phyloP scores from a whole-genome alignment of 2,113 vertebrate species.

The Manacus vitellinus region DNA sequence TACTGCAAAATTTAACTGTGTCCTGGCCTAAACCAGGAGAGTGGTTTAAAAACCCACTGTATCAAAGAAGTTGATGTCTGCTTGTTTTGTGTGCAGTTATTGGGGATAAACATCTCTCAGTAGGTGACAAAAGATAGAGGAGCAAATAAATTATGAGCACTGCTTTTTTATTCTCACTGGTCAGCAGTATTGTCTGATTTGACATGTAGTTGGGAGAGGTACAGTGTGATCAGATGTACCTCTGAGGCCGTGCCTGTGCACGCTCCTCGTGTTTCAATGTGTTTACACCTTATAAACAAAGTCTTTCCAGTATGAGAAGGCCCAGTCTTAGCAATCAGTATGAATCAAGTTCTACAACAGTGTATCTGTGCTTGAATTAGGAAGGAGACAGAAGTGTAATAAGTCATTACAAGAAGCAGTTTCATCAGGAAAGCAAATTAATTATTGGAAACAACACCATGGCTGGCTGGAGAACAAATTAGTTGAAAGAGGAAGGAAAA shows the following conservation, averaged over 20 bases:
- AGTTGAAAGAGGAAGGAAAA: slow-evolving; percentile 1
- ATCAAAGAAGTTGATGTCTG: not conserved
- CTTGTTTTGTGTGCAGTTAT: not conserved
- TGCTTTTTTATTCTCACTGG: not conserved
- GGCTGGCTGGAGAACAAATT: not conserved
- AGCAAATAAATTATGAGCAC: not conserved
- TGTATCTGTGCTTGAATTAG: not conserved
- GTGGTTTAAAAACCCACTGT: not conserved
- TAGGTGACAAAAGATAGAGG: not conserved
- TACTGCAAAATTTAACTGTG: not conserved
- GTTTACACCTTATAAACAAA: slow-evolving; percentile 7
- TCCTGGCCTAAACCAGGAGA: not conserved
- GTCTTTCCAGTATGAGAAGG: slow-evolving; percentile 3
- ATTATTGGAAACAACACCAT: not conserved
- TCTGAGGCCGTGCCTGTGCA: not conserved
- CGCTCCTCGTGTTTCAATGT: not conserved
- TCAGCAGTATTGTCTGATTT: slow-evolving; percentile 6
- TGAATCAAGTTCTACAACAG: not conserved
- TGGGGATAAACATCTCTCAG: not conserved
- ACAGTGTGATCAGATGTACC: not conserved
- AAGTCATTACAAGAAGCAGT: not conserved
- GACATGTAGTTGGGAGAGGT: not conserved
- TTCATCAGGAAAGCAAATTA: not conserved
- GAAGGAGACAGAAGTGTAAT: not conserved
- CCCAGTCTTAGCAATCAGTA: not conserved